These are phyloP conservation scores for Hypotaenidia philippensis DNA, from an alignment of 2,797 vertebrate genomes.

Conservation along the genomic window DNA sequence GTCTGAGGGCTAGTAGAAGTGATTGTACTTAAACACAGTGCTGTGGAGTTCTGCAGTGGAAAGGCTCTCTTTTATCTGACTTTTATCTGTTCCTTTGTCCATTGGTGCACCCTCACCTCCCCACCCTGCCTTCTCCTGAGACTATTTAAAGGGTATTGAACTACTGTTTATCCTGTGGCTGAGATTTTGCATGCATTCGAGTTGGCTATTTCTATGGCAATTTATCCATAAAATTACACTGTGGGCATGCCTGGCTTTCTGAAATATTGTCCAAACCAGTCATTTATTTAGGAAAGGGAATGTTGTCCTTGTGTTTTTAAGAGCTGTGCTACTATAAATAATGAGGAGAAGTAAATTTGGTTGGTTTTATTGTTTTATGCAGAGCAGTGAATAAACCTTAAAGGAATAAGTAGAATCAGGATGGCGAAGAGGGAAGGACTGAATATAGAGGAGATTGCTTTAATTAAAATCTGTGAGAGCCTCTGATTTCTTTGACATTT, in stretches of 20 bases:
- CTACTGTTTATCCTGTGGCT: not conserved
- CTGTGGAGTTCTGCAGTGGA: not conserved
- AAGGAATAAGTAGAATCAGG: not conserved
- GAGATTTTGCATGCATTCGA: not conserved
- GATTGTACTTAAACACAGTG: not conserved
- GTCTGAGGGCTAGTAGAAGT: not conserved
- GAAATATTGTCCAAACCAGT: not conserved
- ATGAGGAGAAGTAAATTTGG: not conserved
- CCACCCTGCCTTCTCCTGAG: too few species aligned
- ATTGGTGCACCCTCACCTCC: too few species aligned
- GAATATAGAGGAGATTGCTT: not conserved
- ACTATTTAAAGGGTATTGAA: not conserved
- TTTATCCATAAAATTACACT: not conserved
- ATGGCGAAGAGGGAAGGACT: not conserved
- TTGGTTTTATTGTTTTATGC: not conserved
- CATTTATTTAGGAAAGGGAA: not conserved
- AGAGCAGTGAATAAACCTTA: not conserved
- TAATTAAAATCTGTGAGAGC: conserved; percentile 56
- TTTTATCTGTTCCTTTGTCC: not conserved
- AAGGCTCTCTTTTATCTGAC: not conserved
- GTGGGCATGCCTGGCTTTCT: not conserved
- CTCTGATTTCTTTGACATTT: conserved; percentile 37
- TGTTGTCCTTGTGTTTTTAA: not conserved
- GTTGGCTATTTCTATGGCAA: not conserved
- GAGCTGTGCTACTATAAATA: not conserved